Base-by-base conservation (phyloP, 1,140 invertebrate genomes). In the Paralvinella palmiformis region DNA sequence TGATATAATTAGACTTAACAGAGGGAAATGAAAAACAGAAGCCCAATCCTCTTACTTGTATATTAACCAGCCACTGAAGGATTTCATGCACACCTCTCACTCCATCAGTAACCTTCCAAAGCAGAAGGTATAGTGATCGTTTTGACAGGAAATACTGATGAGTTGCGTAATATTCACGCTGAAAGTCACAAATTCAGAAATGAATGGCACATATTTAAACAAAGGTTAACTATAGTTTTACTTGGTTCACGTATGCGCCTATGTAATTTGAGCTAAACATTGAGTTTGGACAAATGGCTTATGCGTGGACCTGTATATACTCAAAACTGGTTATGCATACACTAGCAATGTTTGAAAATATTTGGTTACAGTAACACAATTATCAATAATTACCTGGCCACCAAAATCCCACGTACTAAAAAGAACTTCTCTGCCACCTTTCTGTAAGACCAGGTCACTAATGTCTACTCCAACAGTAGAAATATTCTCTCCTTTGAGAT, bases 401-500 rank as follows among this genome's bases (percentile, higher is more conserved):
- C 94, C 95, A 84, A 99, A 99, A 81, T 99, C 96, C 96, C 96
- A 99, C 0, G 95, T 98, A 62, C 94, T 84, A 81, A 99, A 98
- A n/a, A 91, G 88, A 50, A 98, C 89, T 0, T 92, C 88, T 67
- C 90, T 37, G 32, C 69, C 72, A 24, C 59, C 61, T 37, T 67
- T 59, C 27, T 66, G 73, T 29, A 71, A 69, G 5, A 72, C 64
- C 90, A 98, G 73, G 22, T 94, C 91, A 59, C 91, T 90, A 63
- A 98, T 96, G 76, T 98, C 95, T 15, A 98, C 95, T 2, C 94
- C 94, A 57, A 97, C 95, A 0, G 94, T 98, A 0, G 94, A 96
- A 73, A 95, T 88, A 48, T 68, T 60, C 35, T 65, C 63, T 20
- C 58, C 63, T 20, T 31, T 36, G 10, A 78, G 57, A 3, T 90